Conservation (phyloP, 1,140 invertebrate species). For the Tetramorium alpestre region DNA sequence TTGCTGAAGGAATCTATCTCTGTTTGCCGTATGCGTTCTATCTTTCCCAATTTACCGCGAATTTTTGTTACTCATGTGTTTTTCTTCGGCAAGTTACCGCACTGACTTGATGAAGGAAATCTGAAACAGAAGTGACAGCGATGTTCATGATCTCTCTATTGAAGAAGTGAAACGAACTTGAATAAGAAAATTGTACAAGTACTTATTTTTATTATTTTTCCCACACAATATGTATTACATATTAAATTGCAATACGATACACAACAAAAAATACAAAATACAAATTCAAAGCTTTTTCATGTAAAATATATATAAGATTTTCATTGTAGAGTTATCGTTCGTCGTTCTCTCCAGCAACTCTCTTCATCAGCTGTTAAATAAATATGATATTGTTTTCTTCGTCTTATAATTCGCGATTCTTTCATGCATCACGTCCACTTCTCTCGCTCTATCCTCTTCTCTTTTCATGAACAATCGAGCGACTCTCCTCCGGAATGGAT, state of each 20-base stretch:
- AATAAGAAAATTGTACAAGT: background rate
- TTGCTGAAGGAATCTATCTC: conserved; percentile 47
- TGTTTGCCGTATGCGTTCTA: conserved; percentile 5
- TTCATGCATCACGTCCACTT: conserved; percentile 21
- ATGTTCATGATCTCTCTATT: background rate
- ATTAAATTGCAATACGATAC: background rate
- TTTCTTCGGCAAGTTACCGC: background rate
- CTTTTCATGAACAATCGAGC: conserved; percentile 39
- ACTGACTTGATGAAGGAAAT: conserved; percentile 10
- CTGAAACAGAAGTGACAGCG: conserved; percentile 46
- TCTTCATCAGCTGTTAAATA: conserved; percentile 10
- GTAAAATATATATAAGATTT: background rate
- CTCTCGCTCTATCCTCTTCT: background rate
- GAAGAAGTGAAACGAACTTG: background rate
- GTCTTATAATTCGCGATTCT: conserved; percentile 27
- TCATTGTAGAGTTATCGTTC: background rate
- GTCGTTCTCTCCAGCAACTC: background rate
- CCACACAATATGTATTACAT: background rate
- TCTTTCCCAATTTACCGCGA: conserved; percentile 7
- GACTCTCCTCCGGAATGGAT: conserved; percentile 48
- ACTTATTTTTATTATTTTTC: background rate
- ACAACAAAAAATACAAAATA: background rate
- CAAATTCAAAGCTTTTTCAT: background rate
- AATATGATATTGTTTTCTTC: conserved; percentile 15
- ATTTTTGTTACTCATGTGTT: background rate